Evolutionary conservation across 1,140 invertebrate genomes (phyloP), one percentile per base, ranked within the genome.

Genomic region (Antheraea mylitta): DNA sequence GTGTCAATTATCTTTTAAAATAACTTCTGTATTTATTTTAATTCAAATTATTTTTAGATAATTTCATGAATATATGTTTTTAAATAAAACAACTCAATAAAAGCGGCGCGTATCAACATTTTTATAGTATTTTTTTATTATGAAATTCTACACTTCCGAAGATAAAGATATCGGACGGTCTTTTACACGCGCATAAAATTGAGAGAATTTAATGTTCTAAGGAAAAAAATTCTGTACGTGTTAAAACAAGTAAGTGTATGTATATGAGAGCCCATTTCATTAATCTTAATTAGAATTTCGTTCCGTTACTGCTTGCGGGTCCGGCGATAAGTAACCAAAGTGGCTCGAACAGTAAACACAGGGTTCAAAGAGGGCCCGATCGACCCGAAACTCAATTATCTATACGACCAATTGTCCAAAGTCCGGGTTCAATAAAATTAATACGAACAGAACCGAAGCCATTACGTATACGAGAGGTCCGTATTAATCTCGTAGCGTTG

Each of bases 401-500:
- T 81, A 77, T 79, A 83, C 79, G 76, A 78, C 74, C 76, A 79
- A 83, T 81, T 79, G 79, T 81, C 73, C 74, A 71, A 66, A 61
- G 68, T 62, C 58, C 11, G 45, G 69, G 67, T 18, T 72, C 69
- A 72, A 89, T 89, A 90, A 89, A 90, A 83, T 87, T 89, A 89
- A 91, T 87, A 86, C 84, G 73, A 71, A 84, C 80, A 83, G 80
- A 80, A 77, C 81, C 82, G 74, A 86, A 82, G 82, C 87, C 87
- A 89, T 91, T 88, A 91, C 88, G 71, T 82, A 83, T 77, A 74
- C 71, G 16, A 6, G 11, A 8, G 45, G 80, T 82, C 87, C 80
- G 82, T 86, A 91, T 91, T 90, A 91, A 89, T 89, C 85, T 89
- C 81, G 71, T 79, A 83, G 83, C 84, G 87, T 91, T 91, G 89